These are phyloP conservation scores for Oxyteleia sp. DNA, from an alignment of 2,888 invertebrate species.

Conservation along the genomic window DNA sequence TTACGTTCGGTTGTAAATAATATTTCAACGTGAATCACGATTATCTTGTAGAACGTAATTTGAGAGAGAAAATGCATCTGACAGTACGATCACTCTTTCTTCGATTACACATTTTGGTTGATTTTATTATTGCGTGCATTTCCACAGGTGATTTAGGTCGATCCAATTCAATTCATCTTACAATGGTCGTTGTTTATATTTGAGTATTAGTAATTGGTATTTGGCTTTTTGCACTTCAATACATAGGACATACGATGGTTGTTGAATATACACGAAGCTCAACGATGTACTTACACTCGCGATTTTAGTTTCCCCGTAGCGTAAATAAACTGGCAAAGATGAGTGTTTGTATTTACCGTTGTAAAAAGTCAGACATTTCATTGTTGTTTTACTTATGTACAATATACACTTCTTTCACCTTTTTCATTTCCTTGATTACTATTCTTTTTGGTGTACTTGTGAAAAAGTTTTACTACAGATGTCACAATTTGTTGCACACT, in stretches of 20 bases:
- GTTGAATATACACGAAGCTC: conserved; percentile 53
- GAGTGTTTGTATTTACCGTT: conserved; percentile 16
- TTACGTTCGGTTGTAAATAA: conserved; percentile 7
- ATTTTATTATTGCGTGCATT: conserved; percentile 2
- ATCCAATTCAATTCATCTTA: conserved; percentile 28
- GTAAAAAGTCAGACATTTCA: conserved; percentile 26
- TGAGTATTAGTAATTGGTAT: conserved; percentile 38
- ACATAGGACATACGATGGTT: conserved; percentile 29
- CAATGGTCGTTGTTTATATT: conserved; percentile 31
- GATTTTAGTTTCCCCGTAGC: conserved; percentile 44
- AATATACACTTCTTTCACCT: conserved; percentile 30
- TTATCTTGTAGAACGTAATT: conserved; percentile 4
- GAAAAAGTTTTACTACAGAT: conserved; percentile 21
- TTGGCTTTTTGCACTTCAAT: conserved; percentile 61
- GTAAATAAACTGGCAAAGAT: conserved; percentile 22
- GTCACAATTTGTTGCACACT: conserved; percentile 47
- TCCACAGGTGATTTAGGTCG: conserved; percentile 39
- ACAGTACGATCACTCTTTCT: conserved; percentile 6
- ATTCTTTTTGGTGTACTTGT: conserved; percentile 19
- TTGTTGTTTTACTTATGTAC: conserved; percentile 49
- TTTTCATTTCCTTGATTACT: conserved; percentile 23
- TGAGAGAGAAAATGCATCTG: conserved; percentile 30
- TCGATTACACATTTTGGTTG: conserved; percentile 30
- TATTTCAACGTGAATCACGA: neutral
- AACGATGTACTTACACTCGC: conserved; percentile 49